Evolutionary conservation across 2,113 vertebrate species (phyloP), one percentile per base, ranked within the genome.

Genomic region (Bombycilla garrulus): DNA sequence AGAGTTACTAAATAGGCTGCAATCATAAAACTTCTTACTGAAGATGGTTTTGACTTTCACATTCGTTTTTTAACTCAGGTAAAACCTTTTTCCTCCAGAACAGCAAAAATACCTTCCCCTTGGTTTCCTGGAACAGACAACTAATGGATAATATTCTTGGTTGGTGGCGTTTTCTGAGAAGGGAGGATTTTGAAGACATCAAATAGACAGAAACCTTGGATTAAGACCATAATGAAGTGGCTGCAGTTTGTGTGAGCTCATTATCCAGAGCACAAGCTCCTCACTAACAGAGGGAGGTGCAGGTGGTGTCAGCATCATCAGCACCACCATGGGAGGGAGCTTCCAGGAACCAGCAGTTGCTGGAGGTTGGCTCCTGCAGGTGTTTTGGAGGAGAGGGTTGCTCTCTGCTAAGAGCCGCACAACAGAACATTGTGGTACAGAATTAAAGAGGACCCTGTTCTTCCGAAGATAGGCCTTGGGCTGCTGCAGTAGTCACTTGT

Each of bases 11-110:
- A 96, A 56, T 86, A 92, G 93, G 28, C 51, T 86, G 50, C 33
- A 82, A 36, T 91, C 42, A 40, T 77, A 36, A 83, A 80, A 42
- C 71, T 94, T 90, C 79, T 67, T 53, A 25, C 28, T 70, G 42
- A 83, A 69, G 26, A 65, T 90, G 38, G 29, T 67, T 97, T 96
- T 95, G n/a, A 92, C 67, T 95, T 94, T 85, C 60, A 89, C 60
- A 53, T 94, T 77, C 67, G 85, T 78, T 91, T 97, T 97, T 45
- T 91, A 54, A 71, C 23, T 74, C 28, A 17, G 25, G 28, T 48
- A 70, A 38, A 69, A 53, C 20, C 48, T 87, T 23, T n/a, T 48
- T 79, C 42, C 36, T 91, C 11, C 11, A 26, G 31, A 85, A 45
- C 25, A n/a, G 40, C 9, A 19, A 86, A 62, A 90, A 79, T 44